phyloP scores from a whole-genome alignment of 2,113 vertebrate genomes.

The Rhinopomastus cyanomelas region DNA sequence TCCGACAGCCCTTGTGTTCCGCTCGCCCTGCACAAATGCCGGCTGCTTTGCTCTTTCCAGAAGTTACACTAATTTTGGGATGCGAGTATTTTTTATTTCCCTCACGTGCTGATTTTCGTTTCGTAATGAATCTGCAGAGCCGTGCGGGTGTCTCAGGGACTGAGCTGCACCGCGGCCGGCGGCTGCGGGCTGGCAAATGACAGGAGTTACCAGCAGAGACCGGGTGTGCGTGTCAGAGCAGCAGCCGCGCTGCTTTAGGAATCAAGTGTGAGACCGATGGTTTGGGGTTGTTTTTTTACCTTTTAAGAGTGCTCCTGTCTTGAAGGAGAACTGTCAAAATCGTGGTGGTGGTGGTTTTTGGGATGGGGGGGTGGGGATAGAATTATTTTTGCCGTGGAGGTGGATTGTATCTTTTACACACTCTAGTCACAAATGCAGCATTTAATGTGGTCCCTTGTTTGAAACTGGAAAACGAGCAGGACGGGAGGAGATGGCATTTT shows the following conservation, averaged over 20 bases:
- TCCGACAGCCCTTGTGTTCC: background rate
- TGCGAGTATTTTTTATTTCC: background rate
- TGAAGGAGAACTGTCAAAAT: background rate
- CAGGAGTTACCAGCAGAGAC: background rate
- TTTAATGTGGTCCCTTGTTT: background rate
- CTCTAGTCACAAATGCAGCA: background rate
- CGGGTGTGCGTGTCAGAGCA: background rate
- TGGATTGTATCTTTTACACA: background rate
- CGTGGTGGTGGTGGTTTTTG: accelerated
- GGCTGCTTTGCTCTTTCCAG: background rate
- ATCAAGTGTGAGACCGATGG: background rate
- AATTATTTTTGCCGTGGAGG: background rate
- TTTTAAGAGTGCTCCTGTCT: background rate
- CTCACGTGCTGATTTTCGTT: background rate
- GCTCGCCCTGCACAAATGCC: background rate
- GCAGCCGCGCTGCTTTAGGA: background rate
- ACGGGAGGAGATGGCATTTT: background rate
- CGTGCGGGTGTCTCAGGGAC: background rate
- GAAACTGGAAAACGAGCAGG: background rate
- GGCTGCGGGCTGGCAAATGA: background rate
- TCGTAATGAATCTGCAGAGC: background rate
- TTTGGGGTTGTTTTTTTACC: background rate
- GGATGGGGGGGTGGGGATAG: accelerated
- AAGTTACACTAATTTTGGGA: background rate
- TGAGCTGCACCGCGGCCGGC: background rate